Evolutionary conservation across 2,888 invertebrate species (phyloP).

Genomic region (Xanthia togata): DNA sequence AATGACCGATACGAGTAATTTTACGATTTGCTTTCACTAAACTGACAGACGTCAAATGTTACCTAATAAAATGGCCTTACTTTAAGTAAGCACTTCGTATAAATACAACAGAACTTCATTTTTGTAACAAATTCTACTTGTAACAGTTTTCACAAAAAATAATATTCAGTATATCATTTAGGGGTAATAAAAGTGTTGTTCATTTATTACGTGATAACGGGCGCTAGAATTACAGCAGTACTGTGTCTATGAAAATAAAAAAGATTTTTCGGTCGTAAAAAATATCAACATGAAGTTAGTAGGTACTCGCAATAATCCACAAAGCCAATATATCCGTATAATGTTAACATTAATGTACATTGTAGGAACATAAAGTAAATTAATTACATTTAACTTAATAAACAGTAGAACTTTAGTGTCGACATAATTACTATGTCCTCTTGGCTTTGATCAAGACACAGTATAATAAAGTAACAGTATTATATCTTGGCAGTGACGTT

Average conservation of each 20-base stretch:
- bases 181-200: constrained; percentile 40
- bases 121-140: constrained; percentile 1
- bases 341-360: constrained; percentile 11
- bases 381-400: constrained; percentile 30
- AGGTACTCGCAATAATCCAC: not conserved
- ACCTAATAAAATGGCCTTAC: too few species aligned
- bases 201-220: constrained; percentile 55
- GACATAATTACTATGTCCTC: constrained; percentile 52
- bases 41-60: too few species aligned
- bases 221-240: constrained; percentile 26
- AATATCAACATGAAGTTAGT: constrained; percentile 54
- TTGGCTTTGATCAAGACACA: constrained; percentile 45
- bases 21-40: too few species aligned
- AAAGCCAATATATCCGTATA: constrained; percentile 6
- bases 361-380: constrained; percentile 5
- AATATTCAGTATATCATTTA: constrained; percentile 35
- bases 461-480: too few species aligned
- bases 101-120: not conserved
- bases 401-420: constrained; percentile 34
- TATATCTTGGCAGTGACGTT: too few species aligned
- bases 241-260: constrained; percentile 55
- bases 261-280: constrained; percentile 61
- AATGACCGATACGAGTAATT: too few species aligned
- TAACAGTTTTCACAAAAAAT: constrained; percentile 1
- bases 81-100: not conserved